Percentiles rank a stretch among this genome's conserved stretches.
These are phyloP conservation scores for Calcarius lapponicus DNA, from an alignment of 2,797 vertebrate species.

Conservation along the genomic window DNA sequence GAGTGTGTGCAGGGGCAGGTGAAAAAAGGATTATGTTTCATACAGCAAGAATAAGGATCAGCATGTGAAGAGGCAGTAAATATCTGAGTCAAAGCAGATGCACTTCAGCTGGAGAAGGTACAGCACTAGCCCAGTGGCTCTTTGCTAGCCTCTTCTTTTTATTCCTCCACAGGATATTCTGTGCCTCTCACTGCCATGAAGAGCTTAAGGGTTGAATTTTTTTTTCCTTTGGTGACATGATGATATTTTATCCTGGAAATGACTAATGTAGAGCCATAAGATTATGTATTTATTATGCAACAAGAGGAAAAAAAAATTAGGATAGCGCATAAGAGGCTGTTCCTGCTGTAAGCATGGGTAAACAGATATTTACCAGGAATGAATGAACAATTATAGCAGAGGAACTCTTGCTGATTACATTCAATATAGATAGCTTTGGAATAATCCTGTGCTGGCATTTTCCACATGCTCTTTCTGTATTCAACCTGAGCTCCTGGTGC, in stretches of 20 bases:
- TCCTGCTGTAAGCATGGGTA: background rate
- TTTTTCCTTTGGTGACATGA: background rate
- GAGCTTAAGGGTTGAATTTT: background rate
- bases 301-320: background rate
- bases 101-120: background rate
- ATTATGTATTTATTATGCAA: constrained; percentile 10
- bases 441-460: constrained; percentile 11
- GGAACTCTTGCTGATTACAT: constrained; percentile 9
- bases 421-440: background rate
- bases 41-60: background rate
- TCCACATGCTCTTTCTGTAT: background rate
- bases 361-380: background rate
- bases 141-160: background rate
- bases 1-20: background rate
- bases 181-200: background rate
- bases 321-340: background rate
- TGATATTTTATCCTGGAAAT: background rate
- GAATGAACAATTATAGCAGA: background rate
- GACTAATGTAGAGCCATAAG: background rate
- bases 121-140: background rate
- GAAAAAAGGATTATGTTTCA: constrained; percentile 1
- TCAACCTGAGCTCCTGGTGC: background rate
- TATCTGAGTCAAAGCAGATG: background rate
- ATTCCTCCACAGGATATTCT: background rate
- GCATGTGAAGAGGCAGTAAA: background rate